These are phyloP conservation scores for Poecilia velifera DNA, from an alignment of 2,797 vertebrate species.

Conservation along the genomic window DNA sequence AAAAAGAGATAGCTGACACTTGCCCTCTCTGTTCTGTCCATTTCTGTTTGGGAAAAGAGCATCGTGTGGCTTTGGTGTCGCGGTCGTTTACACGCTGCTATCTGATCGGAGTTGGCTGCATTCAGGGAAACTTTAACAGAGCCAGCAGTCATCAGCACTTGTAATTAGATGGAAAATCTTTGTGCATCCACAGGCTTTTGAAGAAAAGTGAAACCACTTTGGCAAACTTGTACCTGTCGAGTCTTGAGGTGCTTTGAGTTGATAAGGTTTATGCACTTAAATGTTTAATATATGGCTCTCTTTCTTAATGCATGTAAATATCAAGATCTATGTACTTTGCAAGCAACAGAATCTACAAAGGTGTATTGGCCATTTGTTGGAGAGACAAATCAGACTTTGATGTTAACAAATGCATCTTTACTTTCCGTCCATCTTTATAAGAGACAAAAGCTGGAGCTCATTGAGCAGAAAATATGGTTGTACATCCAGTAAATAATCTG, in stretches of 20 bases:
- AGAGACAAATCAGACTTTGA: constrained; percentile 36
- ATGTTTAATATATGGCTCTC: constrained; percentile 16
- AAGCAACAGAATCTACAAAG: constrained; percentile 12
- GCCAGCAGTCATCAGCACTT: constrained; percentile 32
- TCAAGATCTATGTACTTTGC: constrained; percentile 2
- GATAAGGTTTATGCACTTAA: constrained; percentile 20
- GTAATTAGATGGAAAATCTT: constrained; percentile 50
- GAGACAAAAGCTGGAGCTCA: constrained; percentile 21
- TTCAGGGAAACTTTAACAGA: constrained; percentile 30
- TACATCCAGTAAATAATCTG: constrained; percentile 32
- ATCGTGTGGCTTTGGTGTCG: constrained; percentile 29
- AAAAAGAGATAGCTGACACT: constrained; percentile 26
- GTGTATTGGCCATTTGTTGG: constrained; percentile 28
- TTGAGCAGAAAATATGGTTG: constrained; percentile 25
- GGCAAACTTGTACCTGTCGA: constrained; percentile 29
- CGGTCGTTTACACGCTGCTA: constrained; percentile 29
- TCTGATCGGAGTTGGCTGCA: constrained; percentile 34
- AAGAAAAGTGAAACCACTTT: constrained; percentile 33
- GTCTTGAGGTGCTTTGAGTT: constrained; percentile 21
- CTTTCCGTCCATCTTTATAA: constrained; percentile 13
- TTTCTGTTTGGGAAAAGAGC: constrained; percentile 24
- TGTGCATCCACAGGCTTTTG: constrained; percentile 7
- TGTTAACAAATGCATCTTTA: constrained; percentile 21
- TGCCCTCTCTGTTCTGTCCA: constrained; percentile 17
- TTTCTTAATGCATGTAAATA: not conserved